These are phyloP conservation scores for Copsychus sechellarum DNA, from an alignment of 2,113 vertebrate genomes.

Conservation along the genomic window DNA sequence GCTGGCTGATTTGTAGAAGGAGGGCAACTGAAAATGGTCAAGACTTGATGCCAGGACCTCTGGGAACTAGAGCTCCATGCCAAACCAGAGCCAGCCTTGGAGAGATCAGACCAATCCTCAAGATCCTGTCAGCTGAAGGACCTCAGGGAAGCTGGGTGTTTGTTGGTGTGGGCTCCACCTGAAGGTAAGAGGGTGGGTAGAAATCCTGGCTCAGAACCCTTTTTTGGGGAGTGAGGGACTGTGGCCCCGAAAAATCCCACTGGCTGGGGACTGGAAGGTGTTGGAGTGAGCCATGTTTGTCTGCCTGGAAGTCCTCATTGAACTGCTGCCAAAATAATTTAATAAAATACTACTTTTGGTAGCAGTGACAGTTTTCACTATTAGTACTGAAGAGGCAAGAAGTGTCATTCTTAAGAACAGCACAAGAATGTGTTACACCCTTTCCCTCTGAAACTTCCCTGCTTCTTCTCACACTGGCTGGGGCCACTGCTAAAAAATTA, in stretches of 20 bases:
- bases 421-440: not conserved
- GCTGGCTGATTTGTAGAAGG: not conserved
- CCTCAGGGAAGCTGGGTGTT: not conserved
- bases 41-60: not conserved
- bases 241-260: not conserved
- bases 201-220: not conserved
- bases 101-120: accelerated
- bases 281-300: not conserved
- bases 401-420: no score
- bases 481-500: not conserved
- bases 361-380: not conserved
- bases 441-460: not conserved
- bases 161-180: not conserved
- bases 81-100: not conserved
- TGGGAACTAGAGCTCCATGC: not conserved
- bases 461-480: not conserved
- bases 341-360: not conserved
- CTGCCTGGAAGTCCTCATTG: not conserved
- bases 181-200: accelerated
- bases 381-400: not conserved
- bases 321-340: not conserved
- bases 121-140: not conserved
- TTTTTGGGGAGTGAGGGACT: not conserved
- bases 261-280: not conserved
- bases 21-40: not conserved